Evolutionary conservation across 2,888 invertebrate genomes (phyloP).

Genomic region (Melanargia galathea): DNA sequence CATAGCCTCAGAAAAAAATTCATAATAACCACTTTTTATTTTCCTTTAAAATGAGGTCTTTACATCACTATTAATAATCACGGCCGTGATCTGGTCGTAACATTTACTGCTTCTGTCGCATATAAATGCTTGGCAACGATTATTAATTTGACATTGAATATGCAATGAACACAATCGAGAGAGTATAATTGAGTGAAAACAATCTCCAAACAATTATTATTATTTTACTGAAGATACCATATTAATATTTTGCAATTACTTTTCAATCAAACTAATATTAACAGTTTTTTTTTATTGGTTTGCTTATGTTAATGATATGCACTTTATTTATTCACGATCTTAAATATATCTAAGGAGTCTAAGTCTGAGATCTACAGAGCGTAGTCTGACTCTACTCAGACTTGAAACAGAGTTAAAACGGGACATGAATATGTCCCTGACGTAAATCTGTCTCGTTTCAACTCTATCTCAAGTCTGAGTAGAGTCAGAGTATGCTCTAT

Average conservation of each 20-base stretch:
- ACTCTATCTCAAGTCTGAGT: too few species aligned
- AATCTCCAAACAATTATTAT: neutral
- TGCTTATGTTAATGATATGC: too few species aligned
- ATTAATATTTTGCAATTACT: neutral
- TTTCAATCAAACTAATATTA: too few species aligned
- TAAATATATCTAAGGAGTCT: too few species aligned
- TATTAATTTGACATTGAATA: constrained; percentile 12
- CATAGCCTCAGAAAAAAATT: neutral
- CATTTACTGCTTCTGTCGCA: neutral
- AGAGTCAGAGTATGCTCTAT: too few species aligned
- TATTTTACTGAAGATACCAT: neutral
- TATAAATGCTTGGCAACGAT: constrained; percentile 9
- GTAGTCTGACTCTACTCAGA: too few species aligned
- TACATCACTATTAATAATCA: neutral
- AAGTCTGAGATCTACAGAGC: too few species aligned
- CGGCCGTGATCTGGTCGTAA: neutral
- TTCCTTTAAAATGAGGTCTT: neutral
- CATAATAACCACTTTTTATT: neutral
- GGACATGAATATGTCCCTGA: too few species aligned
- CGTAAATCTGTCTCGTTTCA: too few species aligned
- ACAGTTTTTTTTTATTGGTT: too few species aligned
- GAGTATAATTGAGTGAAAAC: constrained; percentile 1
- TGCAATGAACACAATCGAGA: neutral
- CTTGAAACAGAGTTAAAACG: too few species aligned
- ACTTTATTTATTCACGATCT: too few species aligned